Conservation (phyloP, 2,797 vertebrate species). For the Myoxocephalus aenaeus region DNA sequence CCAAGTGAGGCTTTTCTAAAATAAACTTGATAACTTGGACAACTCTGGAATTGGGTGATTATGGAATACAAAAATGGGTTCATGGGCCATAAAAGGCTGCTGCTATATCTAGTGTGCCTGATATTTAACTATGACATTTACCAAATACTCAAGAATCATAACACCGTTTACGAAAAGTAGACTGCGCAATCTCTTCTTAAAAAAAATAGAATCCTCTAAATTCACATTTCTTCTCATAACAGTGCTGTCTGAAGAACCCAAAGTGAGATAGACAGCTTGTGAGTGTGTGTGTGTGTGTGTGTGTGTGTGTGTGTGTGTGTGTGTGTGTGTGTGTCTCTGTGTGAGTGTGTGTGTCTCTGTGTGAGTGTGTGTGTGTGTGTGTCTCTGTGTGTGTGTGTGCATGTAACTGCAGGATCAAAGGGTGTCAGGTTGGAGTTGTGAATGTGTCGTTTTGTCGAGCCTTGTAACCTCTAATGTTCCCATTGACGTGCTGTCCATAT, state of each 20-base stretch:
- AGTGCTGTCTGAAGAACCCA: slow-evolving; percentile 2
- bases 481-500: slow-evolving; percentile 77
- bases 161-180: not conserved
- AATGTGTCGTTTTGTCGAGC: slow-evolving; percentile 70
- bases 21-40: not conserved
- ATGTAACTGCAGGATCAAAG: slow-evolving; percentile 63
- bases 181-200: not conserved
- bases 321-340: slow-evolving; percentile 18
- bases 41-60: not conserved
- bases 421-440: slow-evolving; percentile 64
- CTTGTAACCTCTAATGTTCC: slow-evolving; percentile 79
- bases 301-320: slow-evolving; percentile 16
- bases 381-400: slow-evolving; percentile 18
- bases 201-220: slow-evolving; percentile 13
- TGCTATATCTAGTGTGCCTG: slow-evolving; percentile 10
- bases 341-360: slow-evolving; percentile 22
- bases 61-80: slow-evolving; percentile 9
- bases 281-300: slow-evolving; percentile 25
- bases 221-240: not conserved
- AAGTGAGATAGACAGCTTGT: slow-evolving; percentile 28
- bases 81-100: not conserved
- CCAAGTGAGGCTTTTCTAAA: not conserved
- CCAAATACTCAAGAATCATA: slow-evolving; percentile 7
- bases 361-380: slow-evolving; percentile 11
- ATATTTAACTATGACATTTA: slow-evolving; percentile 38